These are phyloP conservation scores for Chondrosia reniformis DNA, from an alignment of 37 sponge, comb jelly and placozoan genomes.

Conservation along the genomic window DNA sequence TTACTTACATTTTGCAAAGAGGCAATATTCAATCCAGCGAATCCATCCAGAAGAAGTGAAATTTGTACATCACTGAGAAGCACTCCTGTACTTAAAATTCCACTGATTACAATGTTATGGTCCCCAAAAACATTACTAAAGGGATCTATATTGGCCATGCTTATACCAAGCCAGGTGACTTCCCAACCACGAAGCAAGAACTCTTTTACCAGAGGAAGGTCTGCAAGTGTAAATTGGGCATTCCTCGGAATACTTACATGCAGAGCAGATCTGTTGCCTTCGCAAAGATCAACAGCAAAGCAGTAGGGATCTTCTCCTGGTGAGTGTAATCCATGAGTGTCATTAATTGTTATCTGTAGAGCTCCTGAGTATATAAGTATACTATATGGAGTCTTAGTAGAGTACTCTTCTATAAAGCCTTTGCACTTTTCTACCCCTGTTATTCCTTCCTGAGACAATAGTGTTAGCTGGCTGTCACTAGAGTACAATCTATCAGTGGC, in stretches of 20 bases:
- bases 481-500: background rate
- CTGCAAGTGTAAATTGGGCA: background rate
- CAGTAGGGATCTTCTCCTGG: background rate
- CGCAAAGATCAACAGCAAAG: constrained; percentile 21
- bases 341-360: background rate
- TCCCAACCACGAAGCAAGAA: constrained; percentile 11
- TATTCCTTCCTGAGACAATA: background rate
- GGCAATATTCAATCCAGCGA: too few relatives aligned
- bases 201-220: background rate
- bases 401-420: background rate
- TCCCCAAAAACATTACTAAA: too few relatives aligned
- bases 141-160: too few relatives aligned
- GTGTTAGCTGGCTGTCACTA: background rate
- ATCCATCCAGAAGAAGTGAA: too few relatives aligned
- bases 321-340: background rate
- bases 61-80: too few relatives aligned
- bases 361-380: background rate
- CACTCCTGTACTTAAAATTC: too few relatives aligned
- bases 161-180: too few relatives aligned
- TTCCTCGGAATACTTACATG: constrained; percentile 14
- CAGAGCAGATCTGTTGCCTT: background rate
- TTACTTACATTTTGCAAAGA: too few relatives aligned
- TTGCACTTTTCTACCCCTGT: background rate
- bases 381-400: background rate
- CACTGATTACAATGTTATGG: too few relatives aligned